Conservation (phyloP, 1,140 invertebrate genomes). For the Cydia splendana region DNA sequence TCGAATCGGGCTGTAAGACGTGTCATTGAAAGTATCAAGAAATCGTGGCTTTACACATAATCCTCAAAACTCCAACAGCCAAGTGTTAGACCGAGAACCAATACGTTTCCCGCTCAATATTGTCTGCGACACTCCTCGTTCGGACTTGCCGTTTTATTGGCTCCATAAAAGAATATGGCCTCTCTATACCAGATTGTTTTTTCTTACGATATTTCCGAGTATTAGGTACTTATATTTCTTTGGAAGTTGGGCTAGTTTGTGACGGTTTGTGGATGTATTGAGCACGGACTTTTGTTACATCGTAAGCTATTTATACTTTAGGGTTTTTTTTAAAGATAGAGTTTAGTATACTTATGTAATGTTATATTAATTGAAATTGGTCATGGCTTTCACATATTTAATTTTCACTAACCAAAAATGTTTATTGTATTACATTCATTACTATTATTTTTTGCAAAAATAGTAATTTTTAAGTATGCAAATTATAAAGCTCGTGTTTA, state of each 20-base stretch:
- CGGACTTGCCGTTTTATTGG: slow-evolving; percentile 46
- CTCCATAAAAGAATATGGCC: slow-evolving; percentile 54
- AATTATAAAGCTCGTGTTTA: no score
- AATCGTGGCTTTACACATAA: neutral
- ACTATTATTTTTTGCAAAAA: no score
- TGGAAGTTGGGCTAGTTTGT: neutral
- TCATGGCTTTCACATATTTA: no score
- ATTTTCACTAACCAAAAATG: no score
- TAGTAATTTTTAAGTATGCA: no score
- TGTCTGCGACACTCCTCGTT: slow-evolving; percentile 15
- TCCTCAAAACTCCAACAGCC: neutral
- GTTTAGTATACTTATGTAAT: no score
- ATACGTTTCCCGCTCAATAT: slow-evolving; percentile 36
- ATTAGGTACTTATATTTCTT: slow-evolving; percentile 35
- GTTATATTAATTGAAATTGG: no score
- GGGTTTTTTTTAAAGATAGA: no score
- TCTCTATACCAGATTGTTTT: slow-evolving; percentile 38
- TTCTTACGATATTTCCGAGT: slow-evolving; percentile 44
- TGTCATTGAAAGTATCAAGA: neutral
- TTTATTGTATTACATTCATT: no score
- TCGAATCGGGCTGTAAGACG: no score
- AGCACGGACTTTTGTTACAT: neutral
- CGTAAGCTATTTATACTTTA: no score
- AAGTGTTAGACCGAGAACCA: slow-evolving; percentile 38
- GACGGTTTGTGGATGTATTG: neutral